Conservation (phyloP, 2,888 invertebrate genomes). For the Troglohyphantes excavatus region DNA sequence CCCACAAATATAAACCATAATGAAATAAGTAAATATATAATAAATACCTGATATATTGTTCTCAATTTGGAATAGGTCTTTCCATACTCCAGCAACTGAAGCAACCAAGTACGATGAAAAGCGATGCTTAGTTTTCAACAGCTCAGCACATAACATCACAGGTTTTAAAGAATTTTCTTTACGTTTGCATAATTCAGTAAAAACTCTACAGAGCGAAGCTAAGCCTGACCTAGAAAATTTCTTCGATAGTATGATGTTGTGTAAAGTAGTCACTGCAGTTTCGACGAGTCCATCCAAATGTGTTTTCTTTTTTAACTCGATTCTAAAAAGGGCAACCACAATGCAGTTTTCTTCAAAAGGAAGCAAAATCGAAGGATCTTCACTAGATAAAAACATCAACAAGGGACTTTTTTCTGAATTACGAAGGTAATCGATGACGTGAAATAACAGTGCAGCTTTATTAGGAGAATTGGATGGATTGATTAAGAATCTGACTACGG, state of each 20-base stretch:
- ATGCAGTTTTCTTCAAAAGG: conserved; percentile 10
- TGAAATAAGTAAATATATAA: neutral
- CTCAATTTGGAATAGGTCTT: conserved; percentile 11
- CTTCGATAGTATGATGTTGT: conserved; percentile 20
- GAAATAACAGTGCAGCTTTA: neutral
- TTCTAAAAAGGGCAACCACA: neutral
- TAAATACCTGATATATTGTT: conserved; percentile 2
- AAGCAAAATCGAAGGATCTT: neutral
- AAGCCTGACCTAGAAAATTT: neutral
- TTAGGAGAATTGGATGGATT: neutral
- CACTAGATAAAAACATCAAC: neutral
- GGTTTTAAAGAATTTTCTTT: neutral
- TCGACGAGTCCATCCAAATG: neutral
- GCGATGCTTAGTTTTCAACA: conserved; percentile 14
- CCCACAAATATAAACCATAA: too few species aligned
- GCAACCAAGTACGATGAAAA: conserved; percentile 12
- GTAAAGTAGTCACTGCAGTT: neutral
- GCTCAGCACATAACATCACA: conserved; percentile 2
- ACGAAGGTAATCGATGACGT: conserved; percentile 11
- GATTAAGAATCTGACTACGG: neutral
- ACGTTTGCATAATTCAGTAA: conserved; percentile 38
- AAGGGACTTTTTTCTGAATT: neutral
- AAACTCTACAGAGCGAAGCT: conserved; percentile 31
- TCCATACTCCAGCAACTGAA: conserved; percentile 40
- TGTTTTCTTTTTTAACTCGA: neutral